These are phyloP conservation scores for Vipera ursinii DNA, from an alignment of 2,797 vertebrate genomes.

Conservation along the genomic window DNA sequence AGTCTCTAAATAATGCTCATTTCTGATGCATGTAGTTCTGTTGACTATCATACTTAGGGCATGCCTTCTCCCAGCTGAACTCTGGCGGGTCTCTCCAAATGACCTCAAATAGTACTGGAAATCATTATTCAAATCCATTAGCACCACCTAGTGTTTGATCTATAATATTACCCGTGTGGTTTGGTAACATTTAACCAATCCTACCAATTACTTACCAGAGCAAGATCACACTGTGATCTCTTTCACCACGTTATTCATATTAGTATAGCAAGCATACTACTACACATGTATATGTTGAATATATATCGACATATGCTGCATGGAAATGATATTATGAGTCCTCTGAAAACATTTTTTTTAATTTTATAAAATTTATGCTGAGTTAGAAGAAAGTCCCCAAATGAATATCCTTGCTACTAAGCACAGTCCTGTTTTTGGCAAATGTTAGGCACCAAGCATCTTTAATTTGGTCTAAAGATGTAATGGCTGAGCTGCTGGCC, in stretches of 20 bases:
- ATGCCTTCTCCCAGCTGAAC: not conserved
- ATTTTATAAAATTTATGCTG: not conserved
- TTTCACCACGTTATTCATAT: not conserved
- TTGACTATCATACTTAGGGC: not conserved
- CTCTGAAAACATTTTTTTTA: not conserved
- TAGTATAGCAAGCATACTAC: not conserved
- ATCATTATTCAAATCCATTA: not conserved
- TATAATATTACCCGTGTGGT: not conserved
- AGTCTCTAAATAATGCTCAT: not conserved
- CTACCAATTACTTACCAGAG: not conserved
- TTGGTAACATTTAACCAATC: not conserved
- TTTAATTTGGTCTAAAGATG: not conserved
- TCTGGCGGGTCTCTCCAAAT: not conserved
- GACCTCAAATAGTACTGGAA: not conserved
- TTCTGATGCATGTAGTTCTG: not conserved
- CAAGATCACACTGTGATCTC: no score
- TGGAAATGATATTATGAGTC: not conserved
- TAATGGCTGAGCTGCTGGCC: not conserved
- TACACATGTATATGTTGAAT: not conserved
- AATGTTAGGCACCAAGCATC: not conserved
- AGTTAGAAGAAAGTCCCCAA: not conserved
- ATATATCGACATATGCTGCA: not conserved
- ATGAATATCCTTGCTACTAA: not conserved
- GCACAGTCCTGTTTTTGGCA: not conserved
- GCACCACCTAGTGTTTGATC: conserved; percentile 26